Conservation (phyloP, 2,888 invertebrate species). For the Orchesella flavescens region DNA sequence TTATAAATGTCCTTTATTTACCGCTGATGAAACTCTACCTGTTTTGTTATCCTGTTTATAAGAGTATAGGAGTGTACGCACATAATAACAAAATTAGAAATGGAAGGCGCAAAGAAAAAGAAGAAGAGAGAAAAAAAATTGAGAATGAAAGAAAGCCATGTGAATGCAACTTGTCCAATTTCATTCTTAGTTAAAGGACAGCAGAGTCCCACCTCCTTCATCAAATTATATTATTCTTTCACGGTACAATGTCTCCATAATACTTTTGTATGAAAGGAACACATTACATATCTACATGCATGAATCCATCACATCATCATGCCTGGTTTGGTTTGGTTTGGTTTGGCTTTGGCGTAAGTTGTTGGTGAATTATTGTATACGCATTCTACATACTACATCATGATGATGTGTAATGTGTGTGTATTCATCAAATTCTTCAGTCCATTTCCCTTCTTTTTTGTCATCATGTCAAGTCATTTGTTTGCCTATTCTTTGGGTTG, state of each 20-base stretch:
- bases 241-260: conserved; percentile 65
- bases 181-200: conserved; percentile 61
- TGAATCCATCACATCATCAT: conserved; percentile 53
- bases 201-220: conserved; percentile 66
- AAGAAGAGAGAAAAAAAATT: conserved; percentile 25
- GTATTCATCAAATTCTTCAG: conserved; percentile 60
- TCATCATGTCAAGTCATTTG: conserved; percentile 64
- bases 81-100: too few species aligned
- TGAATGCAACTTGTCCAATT: conserved; percentile 62
- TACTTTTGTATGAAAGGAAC: conserved; percentile 15
- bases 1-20: neutral
- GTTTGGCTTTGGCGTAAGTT: too few species aligned
- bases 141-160: conserved; percentile 37
- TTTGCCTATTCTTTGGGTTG: conserved; percentile 47
- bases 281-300: neutral
- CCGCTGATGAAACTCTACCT: neutral
- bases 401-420: conserved; percentile 32
- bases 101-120: conserved; percentile 3
- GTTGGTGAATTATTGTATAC: too few species aligned
- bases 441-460: conserved; percentile 67
- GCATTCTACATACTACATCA: conserved; percentile 20
- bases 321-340: conserved; percentile 43
- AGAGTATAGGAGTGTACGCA: too few species aligned
- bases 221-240: conserved; percentile 68
- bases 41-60: too few species aligned